Base-by-base conservation (phyloP, 2,888 invertebrate genomes). In the Sericinus montela region DNA sequence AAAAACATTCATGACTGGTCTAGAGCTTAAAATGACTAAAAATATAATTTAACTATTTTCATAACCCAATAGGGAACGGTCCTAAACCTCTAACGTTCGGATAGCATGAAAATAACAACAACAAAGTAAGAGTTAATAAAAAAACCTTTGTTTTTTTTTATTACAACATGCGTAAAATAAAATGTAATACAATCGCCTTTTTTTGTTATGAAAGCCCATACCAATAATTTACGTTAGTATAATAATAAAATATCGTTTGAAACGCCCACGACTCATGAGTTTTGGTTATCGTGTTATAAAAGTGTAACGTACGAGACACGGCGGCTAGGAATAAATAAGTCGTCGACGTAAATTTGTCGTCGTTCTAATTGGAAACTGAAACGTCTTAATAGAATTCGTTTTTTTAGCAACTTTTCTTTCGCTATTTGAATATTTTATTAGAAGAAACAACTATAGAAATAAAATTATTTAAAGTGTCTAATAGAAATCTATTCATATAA, bases 91-190 rank as follows among this genome's bases (percentile, higher is more conserved):
- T 15, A 40, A 46, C 29, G 29, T 28, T 29, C 30, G 10, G 13
- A 35, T 40, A 28, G 8, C 25, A 4, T 14, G 28, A 36, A 29
- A 25, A 38, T 32, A 19, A 25, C 11, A 25, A 40, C 40, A 36
- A 45, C 50, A 45, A 50, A 40, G 45, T 45, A 36, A n/a, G 25
- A n/a, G 34, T 44, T 50, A 30, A 45, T 48, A 48, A 48, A 30
- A 45, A 36, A 44, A 32, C 36, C 46, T 53, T 50, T 53, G 49
- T 53, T 53, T 46, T 44, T 25, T 53, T 53, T 46, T 44, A 25
- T 40, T 44, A 50, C 44, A 40, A 15, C 32, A 41, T 52, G 43
- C 28, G 37, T 43, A 30, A 50, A 45, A 36, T 38, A 37, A 48
- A 47, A 46, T 13, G 28, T 49, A 32, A 39, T 39, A 53, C 28